Evolutionary conservation across 2,888 invertebrate species (phyloP).

Genomic region (Microdon myrmicae): DNA sequence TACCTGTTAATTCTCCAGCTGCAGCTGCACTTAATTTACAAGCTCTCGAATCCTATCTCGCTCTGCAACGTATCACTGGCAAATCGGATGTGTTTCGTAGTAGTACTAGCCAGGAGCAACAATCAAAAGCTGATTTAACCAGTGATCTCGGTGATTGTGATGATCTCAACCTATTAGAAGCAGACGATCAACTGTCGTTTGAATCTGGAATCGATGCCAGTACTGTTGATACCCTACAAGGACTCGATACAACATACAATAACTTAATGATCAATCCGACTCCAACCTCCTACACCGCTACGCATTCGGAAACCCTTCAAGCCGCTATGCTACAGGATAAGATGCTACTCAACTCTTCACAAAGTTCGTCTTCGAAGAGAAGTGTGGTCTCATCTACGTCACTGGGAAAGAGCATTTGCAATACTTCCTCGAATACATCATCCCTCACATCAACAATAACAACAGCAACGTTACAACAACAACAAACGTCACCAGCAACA

Average conservation of each 20-base stretch:
- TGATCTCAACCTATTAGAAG: slow-evolving; percentile 76
- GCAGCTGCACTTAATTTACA: slow-evolving; percentile 86
- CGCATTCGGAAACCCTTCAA: slow-evolving; percentile 58
- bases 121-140: slow-evolving; percentile 60
- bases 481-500: slow-evolving; percentile 31
- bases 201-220: slow-evolving; percentile 69
- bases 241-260: slow-evolving; percentile 74
- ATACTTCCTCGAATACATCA: slow-evolving; percentile 22
- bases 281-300: slow-evolving; percentile 57
- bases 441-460: slow-evolving; percentile 25
- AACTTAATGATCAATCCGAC: slow-evolving; percentile 77
- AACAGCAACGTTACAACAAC: slow-evolving; percentile 20
- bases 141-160: slow-evolving; percentile 77
- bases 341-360: slow-evolving; percentile 52
- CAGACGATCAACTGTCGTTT: slow-evolving; percentile 77
- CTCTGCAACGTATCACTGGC: slow-evolving; percentile 80
- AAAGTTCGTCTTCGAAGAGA: slow-evolving; percentile 27
- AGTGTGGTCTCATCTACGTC: slow-evolving; percentile 32
- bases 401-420: slow-evolving; percentile 35
- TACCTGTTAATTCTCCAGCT: slow-evolving; percentile 85
- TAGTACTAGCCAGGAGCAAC: slow-evolving; percentile 71
- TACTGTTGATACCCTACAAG: slow-evolving; percentile 57
- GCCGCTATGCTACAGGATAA: slow-evolving; percentile 65
- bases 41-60: slow-evolving; percentile 86
- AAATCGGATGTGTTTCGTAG: slow-evolving; percentile 76